Conservation (phyloP, 2,797 vertebrate genomes). For the Myotis pilosus region DNA sequence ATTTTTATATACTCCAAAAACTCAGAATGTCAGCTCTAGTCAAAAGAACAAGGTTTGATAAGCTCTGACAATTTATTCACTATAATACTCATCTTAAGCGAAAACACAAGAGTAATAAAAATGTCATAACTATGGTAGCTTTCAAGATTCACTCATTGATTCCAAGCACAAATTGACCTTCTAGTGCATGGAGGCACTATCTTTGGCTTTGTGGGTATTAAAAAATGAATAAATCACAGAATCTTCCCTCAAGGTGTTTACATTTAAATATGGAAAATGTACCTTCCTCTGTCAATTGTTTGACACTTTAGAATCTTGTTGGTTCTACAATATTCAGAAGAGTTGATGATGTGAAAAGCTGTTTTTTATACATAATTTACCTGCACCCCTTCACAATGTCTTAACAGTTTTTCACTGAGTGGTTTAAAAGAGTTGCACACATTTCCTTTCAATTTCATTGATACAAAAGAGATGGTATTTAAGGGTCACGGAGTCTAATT, state of each 20-base stretch:
- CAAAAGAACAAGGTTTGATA: not conserved
- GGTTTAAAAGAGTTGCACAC: not conserved
- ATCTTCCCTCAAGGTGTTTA: not conserved
- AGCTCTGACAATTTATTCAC: not conserved
- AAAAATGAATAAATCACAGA: not conserved
- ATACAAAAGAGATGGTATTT: not conserved
- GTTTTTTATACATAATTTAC: not conserved
- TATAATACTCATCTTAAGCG: not conserved
- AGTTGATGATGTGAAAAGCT: not conserved
- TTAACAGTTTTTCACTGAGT: not conserved
- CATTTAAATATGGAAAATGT: not conserved
- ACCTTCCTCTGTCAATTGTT: not conserved
- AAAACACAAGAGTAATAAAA: slow-evolving; percentile 12
- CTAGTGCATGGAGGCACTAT: not conserved
- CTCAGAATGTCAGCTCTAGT: not conserved
- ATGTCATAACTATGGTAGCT: not conserved
- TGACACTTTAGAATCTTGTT: not conserved
- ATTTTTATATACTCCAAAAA: not conserved
- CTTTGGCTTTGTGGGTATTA: not conserved
- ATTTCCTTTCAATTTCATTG: not conserved
- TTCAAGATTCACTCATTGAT: not conserved
- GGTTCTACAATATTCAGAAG: not conserved
- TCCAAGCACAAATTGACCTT: not conserved
- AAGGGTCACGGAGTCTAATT: not conserved
- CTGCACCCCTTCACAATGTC: not conserved